Base-by-base conservation (phyloP, 2,888 invertebrate genomes). In the Acrobasis suavella region DNA sequence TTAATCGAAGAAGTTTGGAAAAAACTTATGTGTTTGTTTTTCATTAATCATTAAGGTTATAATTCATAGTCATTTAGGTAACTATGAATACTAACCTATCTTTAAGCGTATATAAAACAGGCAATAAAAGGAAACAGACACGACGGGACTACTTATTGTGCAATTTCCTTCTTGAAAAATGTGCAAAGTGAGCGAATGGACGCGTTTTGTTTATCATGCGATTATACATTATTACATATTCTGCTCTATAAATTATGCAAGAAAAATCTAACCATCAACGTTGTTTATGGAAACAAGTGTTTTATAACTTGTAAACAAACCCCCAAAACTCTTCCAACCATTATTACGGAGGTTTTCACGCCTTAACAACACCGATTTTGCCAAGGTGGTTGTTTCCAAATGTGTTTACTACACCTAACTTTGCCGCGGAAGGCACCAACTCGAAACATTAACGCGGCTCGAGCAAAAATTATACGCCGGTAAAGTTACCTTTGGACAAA, bases 321-420 rank as follows among this genome's bases (percentile, higher is more conserved):
- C n/a, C 15, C 37, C 38, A 16, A 37, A 37, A 9, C 15, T 38
- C 37, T 15, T 10, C 38, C 54, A 15, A 55, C 54, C 15, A 39
- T 55, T 37, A 52, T 51, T 51, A 51, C 51, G 12, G 10, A 10
- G 51, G 3, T 32, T 22, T 8, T 32, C 12, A 12, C 52, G n/a
- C 46, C 50, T 17, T 15, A 55, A 55, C 32, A 58, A 32, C 58
- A 58, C 15, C 49, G 50, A 60, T 60, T 59, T 50, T 9, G 37
- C 50, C 14, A 38, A 60, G 50, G 50, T 50, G 50, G 50, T 50
- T 60, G 59, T 60, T 60, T 38, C 9, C 38, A 60, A 50, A 38
- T 60, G 37, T 58, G 50, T 60, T 60, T 50, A 50, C 59, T 58
- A 49, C 10, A 58, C 58, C 22, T 46, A 59, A 59, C 50, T 50